Evolutionary conservation across 2,888 invertebrate genomes (phyloP).

Genomic region (Melolontha melolontha): DNA sequence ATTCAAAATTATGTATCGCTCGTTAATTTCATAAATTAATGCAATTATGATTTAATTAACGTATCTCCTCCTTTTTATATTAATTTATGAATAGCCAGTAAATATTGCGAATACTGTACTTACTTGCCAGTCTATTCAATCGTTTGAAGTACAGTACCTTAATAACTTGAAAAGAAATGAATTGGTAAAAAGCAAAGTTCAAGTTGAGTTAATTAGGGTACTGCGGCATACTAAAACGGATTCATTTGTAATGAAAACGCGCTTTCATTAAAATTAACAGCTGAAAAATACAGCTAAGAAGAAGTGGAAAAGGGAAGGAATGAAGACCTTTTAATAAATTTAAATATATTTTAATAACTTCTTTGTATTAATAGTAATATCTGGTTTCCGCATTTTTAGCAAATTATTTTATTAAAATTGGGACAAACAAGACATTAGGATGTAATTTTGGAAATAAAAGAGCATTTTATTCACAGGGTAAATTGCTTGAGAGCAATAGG

Average conservation of each 20-base stretch:
- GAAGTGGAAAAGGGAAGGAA: constrained; percentile 1
- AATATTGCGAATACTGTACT: constrained; percentile 4
- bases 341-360: constrained; percentile 26
- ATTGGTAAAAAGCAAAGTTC: constrained; percentile 15
- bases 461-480: too few relatives aligned
- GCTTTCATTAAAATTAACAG: constrained; percentile 32
- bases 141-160: constrained; percentile 18
- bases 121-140: constrained; percentile 17
- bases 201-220: constrained; percentile 33
- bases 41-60: too few relatives aligned
- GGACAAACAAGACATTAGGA: too few relatives aligned
- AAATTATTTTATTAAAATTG: too few relatives aligned
- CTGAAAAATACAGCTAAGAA: constrained; percentile 23
- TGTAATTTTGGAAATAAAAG: too few relatives aligned
- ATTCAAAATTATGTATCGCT: too few relatives aligned
- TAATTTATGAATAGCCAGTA: too few relatives aligned
- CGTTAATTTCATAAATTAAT: too few relatives aligned
- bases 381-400: too few relatives aligned
- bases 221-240: constrained; percentile 27
- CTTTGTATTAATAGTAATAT: not conserved
- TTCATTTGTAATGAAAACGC: constrained; percentile 28
- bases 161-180: constrained; percentile 9
- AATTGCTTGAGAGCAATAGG: too few relatives aligned
- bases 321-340: constrained; percentile 27
- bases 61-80: too few relatives aligned